These are phyloP conservation scores for Clarias laeviceps DNA, from an alignment of 2,797 vertebrate genomes.

Conservation along the genomic window DNA sequence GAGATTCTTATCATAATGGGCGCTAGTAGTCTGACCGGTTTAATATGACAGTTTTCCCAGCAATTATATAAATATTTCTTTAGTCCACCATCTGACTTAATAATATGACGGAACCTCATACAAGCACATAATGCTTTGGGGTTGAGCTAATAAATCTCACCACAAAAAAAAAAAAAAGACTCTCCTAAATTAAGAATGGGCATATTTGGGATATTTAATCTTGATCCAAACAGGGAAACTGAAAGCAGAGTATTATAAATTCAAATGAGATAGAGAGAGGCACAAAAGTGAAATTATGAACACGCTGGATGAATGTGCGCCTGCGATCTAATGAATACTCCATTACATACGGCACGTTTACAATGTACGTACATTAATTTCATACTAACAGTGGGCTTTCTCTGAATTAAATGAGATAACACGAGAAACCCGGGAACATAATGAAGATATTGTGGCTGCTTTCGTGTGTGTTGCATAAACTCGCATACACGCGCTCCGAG, in stretches of 20 bases:
- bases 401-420: conserved; percentile 27
- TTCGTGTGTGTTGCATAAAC: conserved; percentile 10
- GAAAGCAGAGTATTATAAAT: conserved; percentile 37
- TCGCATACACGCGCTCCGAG: conserved; percentile 13
- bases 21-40: conserved; percentile 57
- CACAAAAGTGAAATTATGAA: conserved; percentile 44
- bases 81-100: conserved; percentile 55
- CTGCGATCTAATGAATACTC: conserved; percentile 25
- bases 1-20: conserved; percentile 53
- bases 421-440: not conserved
- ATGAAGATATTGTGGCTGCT: conserved; percentile 8
- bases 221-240: conserved; percentile 43
- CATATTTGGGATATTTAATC: conserved; percentile 43
- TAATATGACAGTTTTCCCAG: conserved; percentile 59
- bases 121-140: conserved; percentile 43
- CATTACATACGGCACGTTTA: conserved; percentile 35
- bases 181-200: conserved; percentile 42
- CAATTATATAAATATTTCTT: conserved; percentile 56
- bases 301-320: conserved; percentile 24
- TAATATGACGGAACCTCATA: conserved; percentile 53
- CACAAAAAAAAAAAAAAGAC: conserved; percentile 24
- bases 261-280: conserved; percentile 35
- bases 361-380: conserved; percentile 38
- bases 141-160: conserved; percentile 47
- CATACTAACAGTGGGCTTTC: conserved; percentile 16